Conservation (phyloP, 2,797 vertebrate genomes). For the Falco cherrug region DNA sequence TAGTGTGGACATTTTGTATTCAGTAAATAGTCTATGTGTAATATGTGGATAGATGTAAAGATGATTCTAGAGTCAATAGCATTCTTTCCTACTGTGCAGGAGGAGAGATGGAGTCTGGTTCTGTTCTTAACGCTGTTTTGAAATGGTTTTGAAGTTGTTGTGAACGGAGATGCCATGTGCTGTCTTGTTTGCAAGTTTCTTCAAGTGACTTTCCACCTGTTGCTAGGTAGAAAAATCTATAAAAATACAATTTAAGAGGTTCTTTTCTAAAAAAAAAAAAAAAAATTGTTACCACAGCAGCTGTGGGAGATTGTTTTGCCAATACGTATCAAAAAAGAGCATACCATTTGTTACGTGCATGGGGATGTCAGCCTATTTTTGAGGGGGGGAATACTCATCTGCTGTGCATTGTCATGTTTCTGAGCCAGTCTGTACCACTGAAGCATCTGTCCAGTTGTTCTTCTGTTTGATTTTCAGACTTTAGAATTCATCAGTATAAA, state of each 20-base stretch:
- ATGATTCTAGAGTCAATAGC: not conserved
- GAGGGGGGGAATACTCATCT: not conserved
- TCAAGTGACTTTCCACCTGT: not conserved
- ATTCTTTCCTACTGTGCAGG: not conserved
- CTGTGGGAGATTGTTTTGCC: not conserved
- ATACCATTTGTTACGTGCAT: not conserved
- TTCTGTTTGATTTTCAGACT: not conserved
- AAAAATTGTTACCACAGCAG: not conserved
- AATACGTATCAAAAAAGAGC: not conserved
- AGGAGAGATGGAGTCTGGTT: not conserved
- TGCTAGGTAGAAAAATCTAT: not conserved
- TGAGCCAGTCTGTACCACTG: not conserved
- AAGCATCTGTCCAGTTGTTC: not conserved
- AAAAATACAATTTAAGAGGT: not conserved
- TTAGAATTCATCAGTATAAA: not conserved
- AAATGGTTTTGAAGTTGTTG: not conserved
- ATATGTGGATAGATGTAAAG: slow-evolving; percentile 24
- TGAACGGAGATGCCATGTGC: not conserved
- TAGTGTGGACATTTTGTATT: not conserved
- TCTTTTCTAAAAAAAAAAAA: not conserved
- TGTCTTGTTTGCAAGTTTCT: slow-evolving; percentile 23
- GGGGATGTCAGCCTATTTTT: not conserved
- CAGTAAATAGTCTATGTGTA: not conserved
- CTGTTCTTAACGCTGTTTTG: not conserved
- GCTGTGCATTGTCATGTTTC: not conserved